Evolutionary conservation across 2,113 vertebrate species (phyloP).

Genomic region (Taxidea taxus): DNA sequence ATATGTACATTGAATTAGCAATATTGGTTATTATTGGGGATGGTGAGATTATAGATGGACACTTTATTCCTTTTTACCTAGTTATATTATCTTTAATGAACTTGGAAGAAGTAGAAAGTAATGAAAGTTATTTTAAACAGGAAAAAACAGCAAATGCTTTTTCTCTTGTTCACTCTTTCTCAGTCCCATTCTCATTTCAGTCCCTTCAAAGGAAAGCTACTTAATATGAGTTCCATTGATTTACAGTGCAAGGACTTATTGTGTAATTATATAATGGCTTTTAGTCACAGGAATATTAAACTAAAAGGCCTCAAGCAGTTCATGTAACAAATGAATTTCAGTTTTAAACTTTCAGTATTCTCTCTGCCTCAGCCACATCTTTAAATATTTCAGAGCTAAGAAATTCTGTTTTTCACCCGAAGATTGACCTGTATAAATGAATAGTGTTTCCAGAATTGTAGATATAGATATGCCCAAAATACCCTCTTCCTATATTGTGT

Average conservation of each 20-base stretch:
- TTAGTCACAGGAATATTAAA: slow-evolving; percentile 24
- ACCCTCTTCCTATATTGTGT: background rate
- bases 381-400: slow-evolving; percentile 41
- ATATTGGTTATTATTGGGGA: background rate
- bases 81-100: background rate
- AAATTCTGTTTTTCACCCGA: background rate
- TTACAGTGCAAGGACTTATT: background rate
- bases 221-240: background rate
- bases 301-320: slow-evolving; percentile 7
- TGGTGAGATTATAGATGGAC: background rate
- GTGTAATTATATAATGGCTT: slow-evolving; percentile 43
- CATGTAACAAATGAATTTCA: slow-evolving; percentile 35
- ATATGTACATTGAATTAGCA: background rate
- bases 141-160: background rate
- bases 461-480: background rate
- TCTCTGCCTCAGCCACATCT: background rate
- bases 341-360: slow-evolving; percentile 18
- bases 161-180: background rate
- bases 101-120: background rate
- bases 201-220: slow-evolving; percentile 5
- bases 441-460: background rate
- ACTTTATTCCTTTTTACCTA: slow-evolving; percentile 20
- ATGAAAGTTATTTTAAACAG: background rate
- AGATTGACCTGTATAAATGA: background rate
- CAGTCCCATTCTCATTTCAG: background rate